Evolutionary conservation across 1,140 invertebrate genomes (phyloP).

Genomic region (Brachystomella parvula): DNA sequence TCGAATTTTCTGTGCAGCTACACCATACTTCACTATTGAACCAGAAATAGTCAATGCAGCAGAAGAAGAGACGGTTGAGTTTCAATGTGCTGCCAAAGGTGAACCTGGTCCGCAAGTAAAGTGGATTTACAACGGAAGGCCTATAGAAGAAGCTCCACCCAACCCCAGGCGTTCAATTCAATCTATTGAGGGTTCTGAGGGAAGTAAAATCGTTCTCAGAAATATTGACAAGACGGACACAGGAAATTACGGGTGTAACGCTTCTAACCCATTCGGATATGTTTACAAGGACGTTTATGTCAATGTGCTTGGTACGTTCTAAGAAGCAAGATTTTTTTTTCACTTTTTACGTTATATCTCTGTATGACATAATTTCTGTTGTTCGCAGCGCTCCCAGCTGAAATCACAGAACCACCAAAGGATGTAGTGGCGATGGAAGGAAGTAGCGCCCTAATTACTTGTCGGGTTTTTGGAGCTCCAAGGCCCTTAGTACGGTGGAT

Average conservation of each 20-base stretch:
- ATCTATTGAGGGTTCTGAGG: no score
- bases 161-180: constrained; percentile 59
- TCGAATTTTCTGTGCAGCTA: constrained; percentile 49
- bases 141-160: constrained; percentile 63
- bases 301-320: constrained; percentile 72
- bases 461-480: constrained; percentile 87
- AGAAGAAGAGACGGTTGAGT: constrained; percentile 79
- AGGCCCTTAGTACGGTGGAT: constrained; percentile 91
- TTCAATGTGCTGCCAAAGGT: constrained; percentile 79
- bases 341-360: no score
- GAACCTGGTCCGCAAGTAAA: constrained; percentile 80
- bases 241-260: constrained; percentile 88
- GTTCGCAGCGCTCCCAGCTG: constrained; percentile 69
- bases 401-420: constrained; percentile 65
- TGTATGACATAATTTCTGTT: constrained; percentile 3
- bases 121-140: constrained; percentile 95
- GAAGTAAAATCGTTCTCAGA: constrained; percentile 71
- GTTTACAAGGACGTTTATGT: constrained; percentile 96
- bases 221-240: constrained; percentile 82
- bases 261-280: constrained; percentile 94
- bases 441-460: constrained; percentile 70
- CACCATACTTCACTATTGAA: constrained; percentile 86
- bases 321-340: not conserved
- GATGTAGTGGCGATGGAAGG: constrained; percentile 75
- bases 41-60: constrained; percentile 80